These are phyloP conservation scores for Lordiphosa stackelbergi DNA, from an alignment of 1,140 invertebrate species.

Conservation along the genomic window DNA sequence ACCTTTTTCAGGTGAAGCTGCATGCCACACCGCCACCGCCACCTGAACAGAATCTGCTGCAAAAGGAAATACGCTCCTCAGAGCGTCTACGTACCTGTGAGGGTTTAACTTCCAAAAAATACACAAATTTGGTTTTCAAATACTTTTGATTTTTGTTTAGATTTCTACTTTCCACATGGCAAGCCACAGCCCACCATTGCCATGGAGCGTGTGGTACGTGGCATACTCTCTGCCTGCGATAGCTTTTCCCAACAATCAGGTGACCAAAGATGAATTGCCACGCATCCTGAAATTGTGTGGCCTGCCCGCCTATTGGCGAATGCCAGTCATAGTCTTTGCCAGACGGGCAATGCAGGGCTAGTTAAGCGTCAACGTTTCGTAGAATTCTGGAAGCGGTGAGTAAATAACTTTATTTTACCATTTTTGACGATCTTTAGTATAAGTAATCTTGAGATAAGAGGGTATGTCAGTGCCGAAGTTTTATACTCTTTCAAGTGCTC, in stretches of 20 bases:
- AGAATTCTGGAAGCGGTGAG: slow-evolving; percentile 94
- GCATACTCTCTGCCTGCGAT: slow-evolving; percentile 86
- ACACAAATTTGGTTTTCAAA: not conserved
- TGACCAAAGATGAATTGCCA: slow-evolving; percentile 81
- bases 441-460: no score
- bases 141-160: slow-evolving; percentile 67
- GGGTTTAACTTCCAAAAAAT: no score
- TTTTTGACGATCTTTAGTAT: no score
- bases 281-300: slow-evolving; percentile 85
- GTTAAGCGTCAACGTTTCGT: slow-evolving; percentile 90
- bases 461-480: no score
- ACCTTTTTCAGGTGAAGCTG: slow-evolving; percentile 61
- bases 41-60: slow-evolving; percentile 78
- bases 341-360: slow-evolving; percentile 80
- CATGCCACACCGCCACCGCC: slow-evolving; percentile 77
- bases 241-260: slow-evolving; percentile 83
- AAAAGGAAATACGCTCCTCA: slow-evolving; percentile 71
- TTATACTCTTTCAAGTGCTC: no score
- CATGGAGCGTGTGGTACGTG: slow-evolving; percentile 83
- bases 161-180: slow-evolving; percentile 94
- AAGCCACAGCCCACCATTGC: slow-evolving; percentile 86
- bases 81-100: slow-evolving; percentile 77
- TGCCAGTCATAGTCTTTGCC: slow-evolving; percentile 89
- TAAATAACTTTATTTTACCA: slow-evolving; percentile 17
- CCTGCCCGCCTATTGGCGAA: slow-evolving; percentile 96